A percentile compares a stretch with the other conserved stretches of the same genome.
Conservation (phyloP, 2,797 vertebrate genomes). For the Trachurus trachurus region DNA sequence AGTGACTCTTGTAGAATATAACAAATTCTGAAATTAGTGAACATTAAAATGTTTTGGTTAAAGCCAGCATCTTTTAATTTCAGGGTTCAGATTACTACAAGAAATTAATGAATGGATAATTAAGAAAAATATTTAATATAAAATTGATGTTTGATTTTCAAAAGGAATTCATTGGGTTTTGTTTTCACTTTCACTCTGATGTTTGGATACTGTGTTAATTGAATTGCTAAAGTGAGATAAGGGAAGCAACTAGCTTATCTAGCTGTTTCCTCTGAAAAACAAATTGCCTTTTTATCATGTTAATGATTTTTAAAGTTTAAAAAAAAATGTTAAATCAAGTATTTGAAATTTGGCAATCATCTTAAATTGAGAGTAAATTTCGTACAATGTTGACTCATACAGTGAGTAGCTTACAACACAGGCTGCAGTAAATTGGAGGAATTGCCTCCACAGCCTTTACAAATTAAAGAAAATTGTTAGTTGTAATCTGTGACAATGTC, state of each 20-base stretch:
- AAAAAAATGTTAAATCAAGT: neutral
- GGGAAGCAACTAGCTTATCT: neutral
- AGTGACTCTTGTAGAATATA: conserved; percentile 32
- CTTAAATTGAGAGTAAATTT: neutral
- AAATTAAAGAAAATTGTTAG: conserved; percentile 21
- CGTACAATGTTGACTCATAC: neutral
- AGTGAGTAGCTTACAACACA: neutral
- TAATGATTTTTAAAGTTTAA: neutral
- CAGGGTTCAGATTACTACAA: neutral
- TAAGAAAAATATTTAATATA: conserved; percentile 3
- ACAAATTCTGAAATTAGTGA: conserved; percentile 76
- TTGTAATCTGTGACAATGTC: conserved; percentile 54
- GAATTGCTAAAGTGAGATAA: neutral
- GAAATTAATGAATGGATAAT: neutral
- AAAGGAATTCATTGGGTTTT: neutral
- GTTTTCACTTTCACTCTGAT: conserved; percentile 37
- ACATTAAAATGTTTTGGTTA: conserved; percentile 81
- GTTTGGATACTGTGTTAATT: conserved; percentile 3
- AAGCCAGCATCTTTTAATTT: conserved; percentile 9
- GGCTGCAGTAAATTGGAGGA: neutral
- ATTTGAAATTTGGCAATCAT: neutral
- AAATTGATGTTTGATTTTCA: neutral
- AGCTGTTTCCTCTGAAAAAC: no score
- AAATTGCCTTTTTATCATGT: conserved; percentile 1
- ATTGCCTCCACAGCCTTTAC: neutral